Conservation (phyloP, 2,888 invertebrate species). For the Phortica magna region DNA sequence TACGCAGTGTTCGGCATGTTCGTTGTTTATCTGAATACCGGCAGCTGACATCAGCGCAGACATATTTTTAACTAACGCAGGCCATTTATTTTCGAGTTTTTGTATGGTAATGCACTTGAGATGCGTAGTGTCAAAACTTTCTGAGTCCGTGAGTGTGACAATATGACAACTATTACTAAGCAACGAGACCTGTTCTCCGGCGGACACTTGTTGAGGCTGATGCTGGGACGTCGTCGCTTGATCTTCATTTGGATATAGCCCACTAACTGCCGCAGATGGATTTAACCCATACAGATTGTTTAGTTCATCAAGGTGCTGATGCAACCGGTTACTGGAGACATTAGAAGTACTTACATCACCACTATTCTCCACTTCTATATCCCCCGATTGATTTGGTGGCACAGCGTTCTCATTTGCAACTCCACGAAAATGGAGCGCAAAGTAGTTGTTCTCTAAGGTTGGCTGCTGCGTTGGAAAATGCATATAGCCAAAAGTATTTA, state of each 20-base stretch:
- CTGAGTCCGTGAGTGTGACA: constrained; percentile 84
- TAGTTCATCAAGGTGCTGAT: constrained; percentile 13
- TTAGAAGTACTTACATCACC: background rate
- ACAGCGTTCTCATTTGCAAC: constrained; percentile 22
- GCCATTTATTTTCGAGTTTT: constrained; percentile 91
- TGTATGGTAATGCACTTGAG: constrained; percentile 92
- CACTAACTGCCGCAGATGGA: background rate
- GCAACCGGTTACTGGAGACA: constrained; percentile 15
- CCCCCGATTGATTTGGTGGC: constrained; percentile 10
- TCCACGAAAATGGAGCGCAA: constrained; percentile 74
- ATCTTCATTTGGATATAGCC: background rate
- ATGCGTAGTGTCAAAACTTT: constrained; percentile 90
- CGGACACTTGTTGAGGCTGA: background rate
- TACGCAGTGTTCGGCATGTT: constrained; percentile 83
- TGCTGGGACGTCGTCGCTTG: background rate
- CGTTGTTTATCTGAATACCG: constrained; percentile 52
- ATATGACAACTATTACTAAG: constrained; percentile 70
- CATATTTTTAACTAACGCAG: constrained; percentile 86
- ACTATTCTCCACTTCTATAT: constrained; percentile 36
- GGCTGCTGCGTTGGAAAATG: constrained; percentile 71
- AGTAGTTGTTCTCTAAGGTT: constrained; percentile 75
- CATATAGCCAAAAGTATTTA: constrained; percentile 58
- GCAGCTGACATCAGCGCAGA: constrained; percentile 67
- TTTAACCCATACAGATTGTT: constrained; percentile 21
- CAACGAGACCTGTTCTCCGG: background rate